phyloP scores from a whole-genome alignment of 2,888 invertebrate genomes.

The Plutella xylostella region DNA sequence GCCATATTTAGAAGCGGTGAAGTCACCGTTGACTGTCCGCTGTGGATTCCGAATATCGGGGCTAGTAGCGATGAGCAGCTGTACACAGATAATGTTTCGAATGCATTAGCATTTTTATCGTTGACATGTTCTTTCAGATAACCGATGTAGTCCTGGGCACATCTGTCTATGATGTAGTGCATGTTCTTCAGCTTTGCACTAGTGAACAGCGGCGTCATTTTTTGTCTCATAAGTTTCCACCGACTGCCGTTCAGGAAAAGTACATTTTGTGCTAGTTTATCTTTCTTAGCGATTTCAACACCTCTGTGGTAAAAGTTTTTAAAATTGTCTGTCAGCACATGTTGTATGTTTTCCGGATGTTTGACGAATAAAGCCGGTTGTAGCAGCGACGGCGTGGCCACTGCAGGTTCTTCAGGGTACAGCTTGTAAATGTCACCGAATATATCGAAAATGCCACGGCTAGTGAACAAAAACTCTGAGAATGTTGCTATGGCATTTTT shows the following conservation, averaged over 20 bases:
- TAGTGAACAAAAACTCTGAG: slow-evolving; percentile 30
- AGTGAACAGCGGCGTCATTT: slow-evolving; percentile 43
- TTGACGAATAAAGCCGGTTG: slow-evolving; percentile 32
- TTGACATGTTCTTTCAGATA: slow-evolving; percentile 29
- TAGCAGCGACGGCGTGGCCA: slow-evolving; percentile 29
- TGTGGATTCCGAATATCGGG: slow-evolving; percentile 45
- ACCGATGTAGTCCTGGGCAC: slow-evolving; percentile 35
- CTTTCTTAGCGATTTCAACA: slow-evolving; percentile 28
- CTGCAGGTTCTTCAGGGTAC: slow-evolving; percentile 23
- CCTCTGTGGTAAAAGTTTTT: slow-evolving; percentile 40
- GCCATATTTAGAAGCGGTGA: slow-evolving; percentile 35
- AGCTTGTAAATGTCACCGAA: slow-evolving; percentile 34
- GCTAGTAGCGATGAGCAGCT: slow-evolving; percentile 36
- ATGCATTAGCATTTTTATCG: slow-evolving; percentile 22
- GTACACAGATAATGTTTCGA: slow-evolving; percentile 26
- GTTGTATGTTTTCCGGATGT: slow-evolving; percentile 35
- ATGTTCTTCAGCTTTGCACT: slow-evolving; percentile 42
- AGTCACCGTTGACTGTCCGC: slow-evolving; percentile 33
- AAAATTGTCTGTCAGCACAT: slow-evolving; percentile 36
- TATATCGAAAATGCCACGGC: slow-evolving; percentile 33
- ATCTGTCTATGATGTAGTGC: slow-evolving; percentile 42
- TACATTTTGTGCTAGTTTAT: slow-evolving; percentile 36
- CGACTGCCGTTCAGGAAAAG: slow-evolving; percentile 37
- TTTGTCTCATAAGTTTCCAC: slow-evolving; percentile 45
- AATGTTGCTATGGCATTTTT: slow-evolving; percentile 9